Evolutionary conservation across 2,888 invertebrate species (phyloP).

Genomic region (Mesochorus sp.): DNA sequence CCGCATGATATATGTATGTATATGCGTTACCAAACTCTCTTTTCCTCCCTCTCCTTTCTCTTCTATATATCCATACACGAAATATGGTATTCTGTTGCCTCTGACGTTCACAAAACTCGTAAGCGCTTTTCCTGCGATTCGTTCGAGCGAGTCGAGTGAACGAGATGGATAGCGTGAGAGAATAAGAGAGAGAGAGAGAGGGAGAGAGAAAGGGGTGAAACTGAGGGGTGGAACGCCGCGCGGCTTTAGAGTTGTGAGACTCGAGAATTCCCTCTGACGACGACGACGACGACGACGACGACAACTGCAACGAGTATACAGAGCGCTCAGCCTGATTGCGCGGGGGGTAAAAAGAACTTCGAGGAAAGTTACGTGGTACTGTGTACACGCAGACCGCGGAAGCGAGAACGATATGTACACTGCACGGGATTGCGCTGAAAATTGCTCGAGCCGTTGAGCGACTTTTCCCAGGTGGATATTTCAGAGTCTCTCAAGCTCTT

Average conservation of each 20-base stretch:
- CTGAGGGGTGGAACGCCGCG: conserved; percentile 27
- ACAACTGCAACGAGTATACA: background rate
- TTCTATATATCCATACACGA: background rate
- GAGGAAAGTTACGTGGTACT: conserved; percentile 24
- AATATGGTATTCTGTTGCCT: background rate
- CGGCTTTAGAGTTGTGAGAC: conserved; percentile 9
- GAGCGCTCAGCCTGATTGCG: conserved; percentile 61
- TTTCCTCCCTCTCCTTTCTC: conserved; percentile 13
- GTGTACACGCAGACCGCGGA: conserved; percentile 19
- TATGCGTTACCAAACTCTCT: too few species aligned
- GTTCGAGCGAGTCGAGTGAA: conserved; percentile 27
- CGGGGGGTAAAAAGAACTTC: conserved; percentile 47
- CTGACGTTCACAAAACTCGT: conserved; percentile 39
- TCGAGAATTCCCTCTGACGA: conserved; percentile 19
- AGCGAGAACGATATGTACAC: conserved; percentile 17
- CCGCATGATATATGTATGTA: too few species aligned
- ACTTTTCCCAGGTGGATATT: conserved; percentile 60
- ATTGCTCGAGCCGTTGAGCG: conserved; percentile 16
- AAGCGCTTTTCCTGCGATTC: conserved; percentile 53
- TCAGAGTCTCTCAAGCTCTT: conserved; percentile 39
- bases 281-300: conserved; percentile 24
- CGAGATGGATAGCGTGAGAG: conserved; percentile 6
- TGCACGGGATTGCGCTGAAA: conserved; percentile 35
- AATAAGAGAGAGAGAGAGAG: background rate
- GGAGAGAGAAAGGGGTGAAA: conserved; percentile 21